Base-by-base conservation (phyloP, 2,113 vertebrate species). In the Mesocricetus auratus region DNA sequence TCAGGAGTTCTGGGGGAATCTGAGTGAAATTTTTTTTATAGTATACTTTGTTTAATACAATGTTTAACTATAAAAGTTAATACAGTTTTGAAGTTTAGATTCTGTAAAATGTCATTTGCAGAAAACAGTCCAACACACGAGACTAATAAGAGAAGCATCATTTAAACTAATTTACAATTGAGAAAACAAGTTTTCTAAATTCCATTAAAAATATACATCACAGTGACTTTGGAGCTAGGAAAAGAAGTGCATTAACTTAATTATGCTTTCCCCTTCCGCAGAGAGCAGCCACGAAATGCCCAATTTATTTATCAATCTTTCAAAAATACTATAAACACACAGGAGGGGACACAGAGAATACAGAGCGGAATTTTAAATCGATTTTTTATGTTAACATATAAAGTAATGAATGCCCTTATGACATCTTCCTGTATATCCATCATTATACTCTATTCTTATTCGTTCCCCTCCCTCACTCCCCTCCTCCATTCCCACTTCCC, bases 1-100 rank as follows among this genome's bases (percentile, higher is more conserved):
- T 56, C 13, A 1, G 31, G 69, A 83, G 12, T 24, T 66, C 17
- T 5, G n/a, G 7, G 60, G 42, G 87, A 31, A 53, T n/a, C 29
- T 33, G 4, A 66, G 9, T 47, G 42, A 36, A 66, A 31, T 16
- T n/a, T 94, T 98, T 94, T 95, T 86, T 95, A 96, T 96, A 97
- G 92, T 90, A 94, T 96, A 94, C 86, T 97, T 98, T 97, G 97
- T 97, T 98, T 97, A 97, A 97, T 96, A 98, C 89, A 97, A 97
- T 93, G 86, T 97, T 93, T 95, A 97, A 96, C 98, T 98, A 97
- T 97, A 98, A 98, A 98, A 98, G 95, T 97, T 97, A 96, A 97
- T 97, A 97, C 96, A 97, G 94, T 94, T 96, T 95, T n/a, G 21
- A 93, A 96, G 94, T 96, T 94, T 79, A 96, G 90, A 94, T 97